Base-by-base conservation (phyloP, 2,888 invertebrate genomes). In the Dyspetes luteomarginatus region DNA sequence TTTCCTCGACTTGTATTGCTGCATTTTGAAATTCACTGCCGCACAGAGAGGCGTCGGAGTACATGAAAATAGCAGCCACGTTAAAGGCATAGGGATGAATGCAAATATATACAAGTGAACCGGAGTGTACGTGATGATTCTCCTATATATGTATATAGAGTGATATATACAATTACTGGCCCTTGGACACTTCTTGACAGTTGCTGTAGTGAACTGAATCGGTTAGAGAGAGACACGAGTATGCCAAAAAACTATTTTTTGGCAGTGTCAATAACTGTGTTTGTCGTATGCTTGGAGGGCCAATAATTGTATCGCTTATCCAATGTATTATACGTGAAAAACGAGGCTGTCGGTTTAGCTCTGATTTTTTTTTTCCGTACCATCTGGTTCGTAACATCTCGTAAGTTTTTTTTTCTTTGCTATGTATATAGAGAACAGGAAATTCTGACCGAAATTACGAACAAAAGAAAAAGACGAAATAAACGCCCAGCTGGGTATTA, bases 101-200 rank as follows among this genome's bases (percentile, higher is more conserved):
- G 69, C 69, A 69, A 69, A 58, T 69, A 69, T 30, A 69, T 17
- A 58, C 45, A n/a, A n/a, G n/a, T n/a, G n/a, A n/a, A n/a, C 36
- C 36, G 36, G 9, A 36, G n/a, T n/a, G n/a, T 12, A 36, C 12
- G 9, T 36, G 9, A 36, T 36, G 36, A 12, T 12, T 36, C 36
- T 7, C 12, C 9, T 36, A 36, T 12, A 2, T 12, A 36, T 36
- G 36, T 12, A 36, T 36, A 12, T 36, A 28, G 67, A 41, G n/a
- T n/a, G n/a, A n/a, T n/a, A n/a, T n/a, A n/a, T n/a, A n/a, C n/a
- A n/a, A n/a, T n/a, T n/a, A n/a, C n/a, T n/a, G n/a, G n/a, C n/a
- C n/a, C n/a, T n/a, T n/a, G n/a, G n/a, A n/a, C n/a, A n/a, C n/a
- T n/a, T n/a, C n/a, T n/a, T n/a, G n/a, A n/a, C n/a, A n/a, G n/a